Evolutionary conservation across 2,113 vertebrate genomes (phyloP), one percentile per base, ranked within the genome.

Genomic region (Labeo catla): DNA sequence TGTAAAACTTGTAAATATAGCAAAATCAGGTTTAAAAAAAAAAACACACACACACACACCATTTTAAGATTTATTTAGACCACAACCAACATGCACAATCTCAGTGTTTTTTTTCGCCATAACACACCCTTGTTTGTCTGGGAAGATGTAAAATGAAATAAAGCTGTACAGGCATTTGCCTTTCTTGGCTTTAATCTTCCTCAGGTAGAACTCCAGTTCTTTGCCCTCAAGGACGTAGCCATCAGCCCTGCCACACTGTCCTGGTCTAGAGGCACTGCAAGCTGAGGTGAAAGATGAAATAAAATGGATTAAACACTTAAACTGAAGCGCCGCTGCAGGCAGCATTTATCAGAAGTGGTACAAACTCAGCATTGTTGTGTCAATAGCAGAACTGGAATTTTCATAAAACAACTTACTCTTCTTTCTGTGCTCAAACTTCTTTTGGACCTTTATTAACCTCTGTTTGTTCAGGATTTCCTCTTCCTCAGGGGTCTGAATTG

Each of bases 111-210:
- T 39, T 39, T 34, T 13, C 10, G 34, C 8, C 13, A 76, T 11
- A 15, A 7, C 28, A 59, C 57, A 98, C 98, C 97, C 97, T 88
- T 96, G 95, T 87, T 99, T 99, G 92, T 99, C 97, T 12, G 98
- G 97, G 73, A 96, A 99, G 89, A 99, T 96, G 85, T 97, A 99
- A 91, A 99, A 99, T 0, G 97, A 28, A 28, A 28, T 28, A 28
- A 28, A 28, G 28, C 28, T 28, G 28, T 28, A 28, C 28, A 28
- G 28, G 28, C 28, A 28, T 99, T 99, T 99, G 97, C 98, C 98
- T 95, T 99, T 99, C 91, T 98, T 98, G 93, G 98, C 98, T 92
- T 98, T 99, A 94, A 99, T 99, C 91, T 99, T 99, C 94, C 98
- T 98, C 94, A 98, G 90, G 91, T 99, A 99, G 95, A 99, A 99